These are phyloP conservation scores for Clunio marinus DNA, from an alignment of 2,888 invertebrate species.

Conservation along the genomic window DNA sequence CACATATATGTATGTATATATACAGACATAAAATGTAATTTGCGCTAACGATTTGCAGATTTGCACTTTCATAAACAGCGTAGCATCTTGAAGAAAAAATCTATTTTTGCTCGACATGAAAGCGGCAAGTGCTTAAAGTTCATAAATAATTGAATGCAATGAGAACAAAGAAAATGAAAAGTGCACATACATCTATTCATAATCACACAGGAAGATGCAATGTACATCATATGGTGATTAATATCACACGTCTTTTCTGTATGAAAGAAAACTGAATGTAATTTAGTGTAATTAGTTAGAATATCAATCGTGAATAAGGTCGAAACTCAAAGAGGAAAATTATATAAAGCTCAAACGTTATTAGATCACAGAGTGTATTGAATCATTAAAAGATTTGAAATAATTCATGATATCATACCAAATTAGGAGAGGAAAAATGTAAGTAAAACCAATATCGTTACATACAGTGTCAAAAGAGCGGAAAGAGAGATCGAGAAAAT, in stretches of 20 bases:
- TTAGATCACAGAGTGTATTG: too few species aligned
- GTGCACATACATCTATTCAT: constrained; percentile 28
- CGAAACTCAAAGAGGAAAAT: background rate
- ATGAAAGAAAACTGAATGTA: constrained; percentile 8
- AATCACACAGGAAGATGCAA: background rate
- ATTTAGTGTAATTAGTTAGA: constrained; percentile 32
- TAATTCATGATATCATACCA: constrained; percentile 19
- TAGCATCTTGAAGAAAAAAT: background rate
- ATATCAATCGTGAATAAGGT: constrained; percentile 11
- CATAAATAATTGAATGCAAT: constrained; percentile 9
- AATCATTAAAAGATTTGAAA: too few species aligned
- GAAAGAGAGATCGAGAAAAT: background rate
- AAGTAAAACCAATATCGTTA: background rate
- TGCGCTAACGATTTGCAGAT: constrained; percentile 20
- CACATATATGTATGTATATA: too few species aligned
- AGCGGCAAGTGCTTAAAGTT: background rate
- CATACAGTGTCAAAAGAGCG: background rate
- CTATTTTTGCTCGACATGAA: constrained; percentile 9
- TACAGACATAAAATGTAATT: too few species aligned
- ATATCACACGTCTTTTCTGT: background rate
- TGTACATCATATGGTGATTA: constrained; percentile 24
- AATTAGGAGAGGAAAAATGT: constrained; percentile 24
- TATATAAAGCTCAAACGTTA: background rate
- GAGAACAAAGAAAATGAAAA: background rate
- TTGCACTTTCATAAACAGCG: constrained; percentile 7